Conservation (phyloP, 2,888 invertebrate genomes). For the Drosophila tripunctata region DNA sequence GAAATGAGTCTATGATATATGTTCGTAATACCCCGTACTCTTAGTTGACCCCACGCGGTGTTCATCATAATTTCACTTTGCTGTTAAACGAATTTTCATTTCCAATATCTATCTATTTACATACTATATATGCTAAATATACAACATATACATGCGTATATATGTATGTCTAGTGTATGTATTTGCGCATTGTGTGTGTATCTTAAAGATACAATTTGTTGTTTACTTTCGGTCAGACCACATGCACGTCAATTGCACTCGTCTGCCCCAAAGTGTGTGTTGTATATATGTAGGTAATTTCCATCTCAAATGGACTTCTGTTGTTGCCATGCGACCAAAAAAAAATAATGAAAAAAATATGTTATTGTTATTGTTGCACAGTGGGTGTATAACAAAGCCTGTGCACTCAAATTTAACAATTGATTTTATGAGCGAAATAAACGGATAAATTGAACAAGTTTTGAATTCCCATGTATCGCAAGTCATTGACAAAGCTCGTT, state of each 20-base stretch:
- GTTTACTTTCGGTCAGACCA: slow-evolving; percentile 27
- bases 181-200: slow-evolving; percentile 19
- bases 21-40: no score
- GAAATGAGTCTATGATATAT: slow-evolving; percentile 33
- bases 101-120: slow-evolving; percentile 1
- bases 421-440: background rate
- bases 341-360: background rate
- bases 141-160: background rate
- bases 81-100: slow-evolving; percentile 29
- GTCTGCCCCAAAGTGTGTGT: slow-evolving; percentile 6
- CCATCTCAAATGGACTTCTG: slow-evolving; percentile 3
- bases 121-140: slow-evolving; percentile 30
- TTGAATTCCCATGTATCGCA: background rate
- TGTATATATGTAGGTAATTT: slow-evolving; percentile 11
- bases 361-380: slow-evolving; percentile 1
- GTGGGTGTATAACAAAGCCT: background rate
- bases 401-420: background rate
- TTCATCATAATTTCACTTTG: slow-evolving; percentile 42
- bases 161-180: background rate
- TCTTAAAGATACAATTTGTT: slow-evolving; percentile 37
- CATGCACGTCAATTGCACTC: slow-evolving; percentile 48
- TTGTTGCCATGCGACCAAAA: slow-evolving; percentile 26
- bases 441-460: background rate
- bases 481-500: background rate
- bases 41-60: slow-evolving; percentile 53